phyloP scores from a whole-genome alignment of 2,113 vertebrate genomes.

The Gasterosteus aculeatus region DNA sequence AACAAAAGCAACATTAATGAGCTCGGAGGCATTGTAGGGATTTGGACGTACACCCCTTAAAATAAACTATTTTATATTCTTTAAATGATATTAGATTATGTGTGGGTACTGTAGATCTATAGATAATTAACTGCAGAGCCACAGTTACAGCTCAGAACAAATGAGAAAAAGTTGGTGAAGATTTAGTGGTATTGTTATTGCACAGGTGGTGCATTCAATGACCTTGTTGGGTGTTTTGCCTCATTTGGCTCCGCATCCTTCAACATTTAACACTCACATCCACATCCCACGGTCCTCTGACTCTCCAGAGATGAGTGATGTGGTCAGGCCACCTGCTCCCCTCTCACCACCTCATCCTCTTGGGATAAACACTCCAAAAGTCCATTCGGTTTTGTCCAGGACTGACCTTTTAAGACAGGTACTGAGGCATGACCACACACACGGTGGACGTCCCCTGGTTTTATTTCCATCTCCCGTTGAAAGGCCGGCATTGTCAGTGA shows the following conservation, averaged over 20 bases:
- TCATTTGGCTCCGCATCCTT: background rate
- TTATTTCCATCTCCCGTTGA: constrained; percentile 38
- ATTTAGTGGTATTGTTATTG: background rate
- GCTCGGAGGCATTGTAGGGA: background rate
- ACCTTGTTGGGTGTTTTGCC: background rate
- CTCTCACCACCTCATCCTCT: constrained; percentile 47
- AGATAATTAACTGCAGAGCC: background rate
- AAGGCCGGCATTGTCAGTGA: constrained; percentile 9
- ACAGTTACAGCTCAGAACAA: background rate
- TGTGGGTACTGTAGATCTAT: background rate
- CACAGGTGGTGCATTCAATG: background rate
- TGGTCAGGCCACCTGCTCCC: constrained; percentile 51
- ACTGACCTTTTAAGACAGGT: background rate
- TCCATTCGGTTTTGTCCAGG: background rate
- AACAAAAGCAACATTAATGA: background rate
- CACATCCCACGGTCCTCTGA: constrained; percentile 4
- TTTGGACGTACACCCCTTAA: background rate
- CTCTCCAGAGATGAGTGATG: constrained; percentile 19
- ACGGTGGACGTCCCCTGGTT: background rate
- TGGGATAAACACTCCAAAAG: background rate
- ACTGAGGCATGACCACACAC: constrained; percentile 36
- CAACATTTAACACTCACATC: background rate
- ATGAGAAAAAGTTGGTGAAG: background rate
- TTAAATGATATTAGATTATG: background rate
- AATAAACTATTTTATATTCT: background rate